phyloP scores from a whole-genome alignment of 2,113 vertebrate genomes.

The Phaethon lepturus region DNA sequence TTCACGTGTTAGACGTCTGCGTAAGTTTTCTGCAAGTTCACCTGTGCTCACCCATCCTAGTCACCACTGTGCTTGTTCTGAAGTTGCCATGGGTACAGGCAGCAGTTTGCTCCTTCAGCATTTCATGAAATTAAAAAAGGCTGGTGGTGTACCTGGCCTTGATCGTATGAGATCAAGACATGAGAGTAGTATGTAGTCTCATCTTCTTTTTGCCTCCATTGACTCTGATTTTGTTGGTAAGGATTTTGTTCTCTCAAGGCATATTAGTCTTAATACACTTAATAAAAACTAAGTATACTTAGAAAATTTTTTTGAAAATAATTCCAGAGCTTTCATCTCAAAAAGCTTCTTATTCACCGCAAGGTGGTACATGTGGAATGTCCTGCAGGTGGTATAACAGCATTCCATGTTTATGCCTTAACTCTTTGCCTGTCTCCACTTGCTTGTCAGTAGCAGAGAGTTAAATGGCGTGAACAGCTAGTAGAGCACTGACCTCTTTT shows the following conservation, averaged over 20 bases:
- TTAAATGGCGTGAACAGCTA: not conserved
- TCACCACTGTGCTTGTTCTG: not conserved
- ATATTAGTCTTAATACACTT: not conserved
- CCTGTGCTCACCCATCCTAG: not conserved
- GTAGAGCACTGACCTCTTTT: conserved; percentile 5
- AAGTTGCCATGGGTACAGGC: not conserved
- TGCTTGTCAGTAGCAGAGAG: not conserved
- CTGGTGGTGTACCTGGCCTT: not conserved
- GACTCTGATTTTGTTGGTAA: not conserved
- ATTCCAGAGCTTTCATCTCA: not conserved
- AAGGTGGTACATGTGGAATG: not conserved
- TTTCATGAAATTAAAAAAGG: not conserved
- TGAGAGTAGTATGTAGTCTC: not conserved
- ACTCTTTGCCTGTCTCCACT: not conserved
- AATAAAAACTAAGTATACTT: not conserved
- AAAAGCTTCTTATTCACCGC: not conserved
- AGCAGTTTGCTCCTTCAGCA: not conserved
- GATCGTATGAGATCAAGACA: not conserved
- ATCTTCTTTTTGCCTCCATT: not conserved
- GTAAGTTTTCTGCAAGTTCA: not conserved
- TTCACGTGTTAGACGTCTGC: not conserved
- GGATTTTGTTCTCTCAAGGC: not conserved
- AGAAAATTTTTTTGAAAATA: not conserved
- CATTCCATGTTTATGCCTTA: not conserved
- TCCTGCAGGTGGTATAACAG: conserved; percentile 2